phyloP scores from a whole-genome alignment of 2,797 vertebrate genomes.

The Allobates femoralis region DNA sequence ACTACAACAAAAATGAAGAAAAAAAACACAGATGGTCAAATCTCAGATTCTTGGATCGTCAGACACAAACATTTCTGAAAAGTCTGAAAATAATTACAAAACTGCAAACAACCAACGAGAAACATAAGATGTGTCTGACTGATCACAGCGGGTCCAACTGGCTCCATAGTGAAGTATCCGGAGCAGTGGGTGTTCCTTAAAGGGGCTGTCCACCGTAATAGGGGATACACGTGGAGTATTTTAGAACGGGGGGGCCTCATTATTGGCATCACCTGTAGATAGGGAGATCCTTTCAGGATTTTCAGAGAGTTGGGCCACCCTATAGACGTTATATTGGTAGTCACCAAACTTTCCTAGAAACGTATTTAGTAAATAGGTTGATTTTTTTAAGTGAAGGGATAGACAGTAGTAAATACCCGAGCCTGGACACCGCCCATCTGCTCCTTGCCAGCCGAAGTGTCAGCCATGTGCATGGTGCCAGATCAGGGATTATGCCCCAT shows the following conservation, averaged over 20 bases:
- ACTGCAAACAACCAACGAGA: not conserved
- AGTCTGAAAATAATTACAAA: constrained; percentile 21
- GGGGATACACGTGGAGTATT: too few species aligned
- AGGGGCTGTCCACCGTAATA: not conserved
- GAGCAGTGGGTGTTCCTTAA: not conserved
- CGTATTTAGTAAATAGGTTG: too few species aligned
- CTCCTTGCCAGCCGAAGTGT: not conserved
- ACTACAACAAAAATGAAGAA: not conserved
- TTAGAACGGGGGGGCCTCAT: too few species aligned
- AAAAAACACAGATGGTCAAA: constrained; percentile 13
- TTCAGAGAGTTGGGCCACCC: not conserved
- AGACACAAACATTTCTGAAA: constrained; percentile 5
- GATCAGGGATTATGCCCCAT: constrained; percentile 22
- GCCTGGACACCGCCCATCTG: not conserved
- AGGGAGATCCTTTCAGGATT: not conserved
- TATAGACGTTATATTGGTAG: not conserved
- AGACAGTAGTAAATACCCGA: not conserved
- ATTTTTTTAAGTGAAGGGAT: not conserved
- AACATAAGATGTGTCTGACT: not conserved
- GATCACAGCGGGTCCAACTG: not conserved
- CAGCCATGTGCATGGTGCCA: constrained; percentile 26
- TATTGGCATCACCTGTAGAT: not conserved
- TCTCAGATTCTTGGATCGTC: constrained; percentile 7
- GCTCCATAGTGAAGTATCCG: not conserved
- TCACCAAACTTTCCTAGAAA: not conserved